Base-by-base conservation (phyloP, 2,113 vertebrate genomes). In the Calonectris borealis region DNA sequence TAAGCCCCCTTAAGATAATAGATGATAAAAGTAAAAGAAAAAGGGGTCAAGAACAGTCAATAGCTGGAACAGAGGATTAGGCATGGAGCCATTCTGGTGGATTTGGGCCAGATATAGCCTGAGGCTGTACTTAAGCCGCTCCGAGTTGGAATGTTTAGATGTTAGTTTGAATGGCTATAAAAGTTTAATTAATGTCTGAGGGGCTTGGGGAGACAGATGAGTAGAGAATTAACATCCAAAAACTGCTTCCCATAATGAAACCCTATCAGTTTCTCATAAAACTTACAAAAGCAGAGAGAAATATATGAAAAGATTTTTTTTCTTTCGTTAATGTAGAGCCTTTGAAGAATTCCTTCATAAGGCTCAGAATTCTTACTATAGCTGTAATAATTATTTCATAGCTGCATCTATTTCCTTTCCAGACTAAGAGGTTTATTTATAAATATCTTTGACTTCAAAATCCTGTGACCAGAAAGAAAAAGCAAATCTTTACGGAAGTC, bases 41-140 rank as follows among this genome's bases (percentile, higher is more conserved):
- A 97, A 93, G 64, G 89, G 95, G 94, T 97, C 95, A 96, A 97
- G 89, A 97, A 86, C 89, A 95, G 89, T 97, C 95, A 97, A 97
- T 96, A 97, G 84, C 88, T 95, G 93, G 26, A 97, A 97, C 54
- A 93, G 95, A 94, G 83, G 92, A 95, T 87, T 96, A 91, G 96
- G 85, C 92, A 77, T 79, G 77, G 52, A 92, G 83, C 85, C 96
- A 93, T 94, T 89, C 77, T 75, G 72, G 55, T 96, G 87, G 97
- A 97, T 75, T 93, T 96, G 83, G 83, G 79, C 95, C 95, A 97
- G 95, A 94, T 93, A 86, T 34, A 96, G 95, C 88, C 87, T 73
- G 51, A 75, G 79, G 91, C 86, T 95, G 86, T 95, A 88, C 86
- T 92, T 87, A 96, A 97, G 95, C 96, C 2, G 38, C 81, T 93